phyloP scores from a whole-genome alignment of 2,113 vertebrate species.

The Callionymus lyra region DNA sequence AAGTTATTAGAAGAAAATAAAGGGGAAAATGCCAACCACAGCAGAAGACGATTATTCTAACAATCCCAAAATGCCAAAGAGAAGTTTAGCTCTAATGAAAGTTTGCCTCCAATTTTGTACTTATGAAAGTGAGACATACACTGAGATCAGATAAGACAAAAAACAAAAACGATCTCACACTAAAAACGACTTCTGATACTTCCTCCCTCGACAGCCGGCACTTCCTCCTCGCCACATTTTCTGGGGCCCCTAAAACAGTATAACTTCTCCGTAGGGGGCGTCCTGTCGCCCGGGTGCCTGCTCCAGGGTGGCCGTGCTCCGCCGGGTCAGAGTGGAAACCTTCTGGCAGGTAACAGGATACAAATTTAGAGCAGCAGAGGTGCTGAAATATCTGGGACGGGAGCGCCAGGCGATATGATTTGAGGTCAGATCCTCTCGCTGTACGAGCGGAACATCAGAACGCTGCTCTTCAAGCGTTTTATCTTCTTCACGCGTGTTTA shows the following conservation, averaged over 20 bases:
- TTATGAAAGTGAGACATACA: too few species aligned
- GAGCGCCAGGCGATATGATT: not conserved
- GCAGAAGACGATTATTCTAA: too few species aligned
- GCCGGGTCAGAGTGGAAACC: constrained; percentile 37
- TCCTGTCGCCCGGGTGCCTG: constrained; percentile 17
- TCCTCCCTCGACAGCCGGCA: constrained; percentile 55
- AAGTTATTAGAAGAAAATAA: too few species aligned
- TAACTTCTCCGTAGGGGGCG: constrained; percentile 22
- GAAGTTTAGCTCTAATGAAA: too few species aligned
- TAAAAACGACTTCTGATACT: constrained; percentile 58
- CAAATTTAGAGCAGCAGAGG: constrained; percentile 17
- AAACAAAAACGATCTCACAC: too few species aligned
- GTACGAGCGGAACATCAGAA: not conserved
- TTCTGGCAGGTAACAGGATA: constrained; percentile 47
- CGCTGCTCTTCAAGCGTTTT: constrained; percentile 9
- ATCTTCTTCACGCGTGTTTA: constrained; percentile 33
- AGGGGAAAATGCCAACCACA: too few species aligned
- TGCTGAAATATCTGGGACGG: not conserved
- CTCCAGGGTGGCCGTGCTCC: constrained; percentile 62
- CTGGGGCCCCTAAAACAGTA: constrained; percentile 49
- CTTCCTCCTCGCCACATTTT: constrained; percentile 67
- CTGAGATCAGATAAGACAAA: too few species aligned
- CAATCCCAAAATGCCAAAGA: too few species aligned
- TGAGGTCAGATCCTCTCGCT: constrained; percentile 9
- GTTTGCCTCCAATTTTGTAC: too few species aligned